Base-by-base conservation (phyloP, 2,797 vertebrate species). In the Poecilia velifera region DNA sequence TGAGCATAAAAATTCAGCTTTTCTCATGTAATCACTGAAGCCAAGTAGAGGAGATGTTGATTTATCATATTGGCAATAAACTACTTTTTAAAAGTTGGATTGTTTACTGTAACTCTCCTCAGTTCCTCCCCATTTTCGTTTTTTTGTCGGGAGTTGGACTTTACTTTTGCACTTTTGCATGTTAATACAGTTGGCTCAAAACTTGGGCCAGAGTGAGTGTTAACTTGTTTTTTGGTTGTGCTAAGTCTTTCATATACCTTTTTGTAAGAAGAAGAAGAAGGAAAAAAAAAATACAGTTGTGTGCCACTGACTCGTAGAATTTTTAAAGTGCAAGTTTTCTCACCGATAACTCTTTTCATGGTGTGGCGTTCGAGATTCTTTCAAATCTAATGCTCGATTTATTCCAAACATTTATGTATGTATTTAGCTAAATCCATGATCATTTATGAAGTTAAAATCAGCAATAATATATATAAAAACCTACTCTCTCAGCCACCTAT, bases 11-110 rank as follows among this genome's bases (percentile, higher is more conserved):
- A 79, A 77, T 78, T 76, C 68, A 76, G 76, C 31, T 81, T 51
- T 51, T 90, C 85, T 91, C 74, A 86, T 87, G 36, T 80, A 76
- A 78, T 76, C 74, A 46, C 47, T 81, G 64, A 68, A 77, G 71
- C 68, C 68, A 77, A 80, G 73, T 64, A 82, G 77, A 84, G 87
- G 13, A 45, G n/a, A 71, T 46, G 43, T 46, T n/a, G 28, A 71
- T 71, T 45, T 28, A 71, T 71, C 14, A 16, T 71, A 71, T 71
- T 71, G 25, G 68, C n/a, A 28, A 9, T 71, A 28, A 71, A 16
- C 43, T 43, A 6, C 36, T 9, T 39, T 7, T 62, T 62, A 18
- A 20, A 36, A 66, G 7, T 25, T 14, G 39, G 66, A 7, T 9
- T 71, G 25, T 46, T 22, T n/a, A 8, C 28, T 4, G 16, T 28